phyloP scores from a whole-genome alignment of 2,113 vertebrate genomes.

The Vulpes ferrilata region DNA sequence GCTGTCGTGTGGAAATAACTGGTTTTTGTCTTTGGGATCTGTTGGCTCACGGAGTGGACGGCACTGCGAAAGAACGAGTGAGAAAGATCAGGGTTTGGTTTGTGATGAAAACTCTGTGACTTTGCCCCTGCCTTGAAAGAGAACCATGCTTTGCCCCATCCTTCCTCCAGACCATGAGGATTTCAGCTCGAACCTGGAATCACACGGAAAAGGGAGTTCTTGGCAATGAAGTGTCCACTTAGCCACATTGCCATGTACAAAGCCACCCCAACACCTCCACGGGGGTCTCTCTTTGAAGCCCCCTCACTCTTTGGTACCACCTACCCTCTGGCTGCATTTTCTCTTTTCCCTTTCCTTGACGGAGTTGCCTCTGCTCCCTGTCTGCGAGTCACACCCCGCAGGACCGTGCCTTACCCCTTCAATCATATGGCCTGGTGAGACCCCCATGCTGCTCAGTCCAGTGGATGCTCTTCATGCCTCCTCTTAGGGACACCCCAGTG shows the following conservation, averaged over 20 bases:
- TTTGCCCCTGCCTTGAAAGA: neutral
- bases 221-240: neutral
- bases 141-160: neutral
- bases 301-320: neutral
- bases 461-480: neutral
- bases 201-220: accelerated
- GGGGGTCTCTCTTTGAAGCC: neutral
- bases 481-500: neutral
- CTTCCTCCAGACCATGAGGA: neutral
- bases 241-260: neutral
- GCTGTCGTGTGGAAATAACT: too few species aligned
- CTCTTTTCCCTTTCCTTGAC: neutral
- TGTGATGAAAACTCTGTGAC: neutral
- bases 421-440: accelerated
- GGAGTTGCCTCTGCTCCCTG: too few species aligned
- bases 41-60: accelerated
- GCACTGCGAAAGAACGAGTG: neutral
- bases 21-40: neutral
- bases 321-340: neutral
- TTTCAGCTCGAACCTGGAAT: neutral
- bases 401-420: neutral
- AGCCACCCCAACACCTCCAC: accelerated
- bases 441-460: neutral
- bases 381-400: accelerated
- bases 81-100: neutral